phyloP scores from a whole-genome alignment of 2,888 invertebrate species.

The Helleia helle region DNA sequence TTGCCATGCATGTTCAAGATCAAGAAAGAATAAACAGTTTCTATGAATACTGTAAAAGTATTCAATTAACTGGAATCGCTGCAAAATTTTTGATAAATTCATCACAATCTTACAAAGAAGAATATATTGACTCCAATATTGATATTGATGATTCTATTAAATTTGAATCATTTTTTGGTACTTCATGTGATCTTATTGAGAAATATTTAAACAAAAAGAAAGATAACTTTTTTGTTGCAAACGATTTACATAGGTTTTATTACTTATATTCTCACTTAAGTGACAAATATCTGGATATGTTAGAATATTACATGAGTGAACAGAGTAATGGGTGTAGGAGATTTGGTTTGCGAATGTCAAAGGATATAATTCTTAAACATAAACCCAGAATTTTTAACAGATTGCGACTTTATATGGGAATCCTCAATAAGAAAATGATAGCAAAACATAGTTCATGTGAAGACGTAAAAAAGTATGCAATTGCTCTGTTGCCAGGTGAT shows the following conservation, averaged over 20 bases:
- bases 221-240: background rate
- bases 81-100: conserved; percentile 37
- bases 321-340: background rate
- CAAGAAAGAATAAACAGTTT: conserved; percentile 31
- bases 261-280: conserved; percentile 29
- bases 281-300: conserved; percentile 33
- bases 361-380: conserved; percentile 32
- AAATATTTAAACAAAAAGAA: conserved; percentile 20
- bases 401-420: conserved; percentile 29
- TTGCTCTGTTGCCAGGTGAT: conserved; percentile 28
- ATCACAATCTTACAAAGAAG: conserved; percentile 33
- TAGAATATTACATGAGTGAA: background rate
- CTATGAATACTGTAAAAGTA: conserved; percentile 33
- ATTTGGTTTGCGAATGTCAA: conserved; percentile 33
- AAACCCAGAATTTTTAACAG: conserved; percentile 33
- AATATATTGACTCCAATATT: conserved; percentile 23
- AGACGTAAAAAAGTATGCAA: conserved; percentile 33
- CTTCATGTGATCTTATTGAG: conserved; percentile 31
- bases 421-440: conserved; percentile 28
- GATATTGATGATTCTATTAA: conserved; percentile 12
- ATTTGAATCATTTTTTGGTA: conserved; percentile 29
- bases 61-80: conserved; percentile 28
- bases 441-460: conserved; percentile 27
- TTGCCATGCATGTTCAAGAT: conserved; percentile 30
- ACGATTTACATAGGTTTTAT: conserved; percentile 16